phyloP scores from a whole-genome alignment of 2,888 invertebrate species.

The Didymodactylos carnosus region DNA sequence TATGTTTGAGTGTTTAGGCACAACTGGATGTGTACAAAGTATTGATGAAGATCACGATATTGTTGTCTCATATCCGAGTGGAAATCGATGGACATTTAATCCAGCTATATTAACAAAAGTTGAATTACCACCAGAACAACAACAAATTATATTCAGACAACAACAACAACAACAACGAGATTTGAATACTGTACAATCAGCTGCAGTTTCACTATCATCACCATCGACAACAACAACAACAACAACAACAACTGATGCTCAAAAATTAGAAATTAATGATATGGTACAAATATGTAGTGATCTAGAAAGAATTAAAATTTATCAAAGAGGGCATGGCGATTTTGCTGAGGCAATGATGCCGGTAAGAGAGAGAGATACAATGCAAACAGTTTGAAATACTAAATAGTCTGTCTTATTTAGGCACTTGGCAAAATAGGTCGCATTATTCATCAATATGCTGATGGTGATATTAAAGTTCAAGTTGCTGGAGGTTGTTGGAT shows the following conservation, averaged over 20 bases:
- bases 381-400: background rate
- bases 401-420: slow-evolving; percentile 42
- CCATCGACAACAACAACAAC: background rate
- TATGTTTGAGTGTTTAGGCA: slow-evolving; percentile 85
- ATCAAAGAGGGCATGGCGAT: slow-evolving; percentile 80
- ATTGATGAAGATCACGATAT: slow-evolving; percentile 96
- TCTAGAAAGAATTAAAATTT: slow-evolving; percentile 62
- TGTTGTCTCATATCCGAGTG: slow-evolving; percentile 87
- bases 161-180: too few relatives aligned
- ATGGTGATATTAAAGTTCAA: slow-evolving; percentile 88
- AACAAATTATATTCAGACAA: slow-evolving; percentile 7
- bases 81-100: slow-evolving; percentile 90
- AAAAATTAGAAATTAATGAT: slow-evolving; percentile 72
- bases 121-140: slow-evolving; percentile 15
- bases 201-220: too few relatives aligned
- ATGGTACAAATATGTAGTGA: slow-evolving; percentile 84
- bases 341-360: slow-evolving; percentile 96
- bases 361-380: slow-evolving; percentile 44
- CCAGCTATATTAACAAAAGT: slow-evolving; percentile 87
- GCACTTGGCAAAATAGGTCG: slow-evolving; percentile 85
- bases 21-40: slow-evolving; percentile 75
- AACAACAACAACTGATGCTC: slow-evolving; percentile 19
- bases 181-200: too few relatives aligned
- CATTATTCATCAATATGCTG: slow-evolving; percentile 88
- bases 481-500: slow-evolving; percentile 96